phyloP scores from a whole-genome alignment of 2,797 vertebrate species.

The Heliangelus exortis region DNA sequence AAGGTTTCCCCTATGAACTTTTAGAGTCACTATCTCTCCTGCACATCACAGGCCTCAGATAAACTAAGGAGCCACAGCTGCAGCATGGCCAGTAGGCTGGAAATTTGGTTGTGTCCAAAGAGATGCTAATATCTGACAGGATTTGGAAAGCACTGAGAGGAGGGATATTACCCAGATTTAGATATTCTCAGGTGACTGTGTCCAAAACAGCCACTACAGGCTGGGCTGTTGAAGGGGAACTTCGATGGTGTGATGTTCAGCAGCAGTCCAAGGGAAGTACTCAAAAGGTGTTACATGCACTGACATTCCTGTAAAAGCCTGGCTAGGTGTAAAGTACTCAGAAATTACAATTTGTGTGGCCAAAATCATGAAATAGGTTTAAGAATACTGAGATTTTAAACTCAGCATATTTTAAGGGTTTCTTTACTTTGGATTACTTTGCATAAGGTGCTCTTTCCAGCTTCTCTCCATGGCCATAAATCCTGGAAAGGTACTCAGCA shows the following conservation, averaged over 20 bases:
- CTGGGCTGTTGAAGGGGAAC: background rate
- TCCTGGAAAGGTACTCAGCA: background rate
- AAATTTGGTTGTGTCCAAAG: background rate
- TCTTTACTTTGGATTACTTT: background rate
- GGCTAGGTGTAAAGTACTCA: background rate
- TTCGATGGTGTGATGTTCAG: background rate
- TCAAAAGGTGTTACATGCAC: rapidly evolving
- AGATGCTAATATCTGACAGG: background rate
- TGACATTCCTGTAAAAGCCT: background rate
- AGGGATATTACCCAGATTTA: background rate
- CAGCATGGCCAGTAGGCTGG: rapidly evolving
- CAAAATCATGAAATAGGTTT: background rate
- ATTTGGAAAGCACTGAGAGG: background rate
- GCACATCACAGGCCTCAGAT: background rate
- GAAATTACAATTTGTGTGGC: background rate
- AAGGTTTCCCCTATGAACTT: background rate
- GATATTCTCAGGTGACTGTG: background rate
- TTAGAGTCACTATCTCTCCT: background rate
- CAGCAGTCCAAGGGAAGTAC: background rate
- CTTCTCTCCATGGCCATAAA: background rate
- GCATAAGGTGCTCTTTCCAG: background rate
- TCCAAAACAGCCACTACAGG: background rate
- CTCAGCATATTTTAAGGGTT: background rate
- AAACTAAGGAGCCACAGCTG: background rate
- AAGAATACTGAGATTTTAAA: background rate